Evolutionary conservation across 2,797 vertebrate genomes (phyloP).

Genomic region (Neopelma chrysocephalum): DNA sequence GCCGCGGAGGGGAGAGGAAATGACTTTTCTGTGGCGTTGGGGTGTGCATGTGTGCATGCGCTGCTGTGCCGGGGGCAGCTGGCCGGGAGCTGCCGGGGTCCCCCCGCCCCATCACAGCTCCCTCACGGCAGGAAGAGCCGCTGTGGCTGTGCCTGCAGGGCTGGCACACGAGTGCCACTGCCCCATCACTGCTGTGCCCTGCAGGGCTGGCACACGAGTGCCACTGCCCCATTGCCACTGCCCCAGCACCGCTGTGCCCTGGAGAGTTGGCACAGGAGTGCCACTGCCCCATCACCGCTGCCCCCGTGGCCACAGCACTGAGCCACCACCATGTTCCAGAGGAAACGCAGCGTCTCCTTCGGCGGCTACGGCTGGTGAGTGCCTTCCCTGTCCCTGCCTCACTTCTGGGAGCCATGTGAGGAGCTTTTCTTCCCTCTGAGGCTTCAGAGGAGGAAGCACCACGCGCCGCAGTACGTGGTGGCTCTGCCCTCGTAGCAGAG

Average conservation of each 20-base stretch:
- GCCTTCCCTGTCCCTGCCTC: neutral
- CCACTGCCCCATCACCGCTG: neutral
- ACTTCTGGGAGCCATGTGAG: fast-evolving
- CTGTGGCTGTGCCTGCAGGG: fast-evolving
- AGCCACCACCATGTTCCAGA: slow-evolving; percentile 84
- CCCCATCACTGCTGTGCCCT: no score
- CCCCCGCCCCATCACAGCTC: neutral
- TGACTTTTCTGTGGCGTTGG: neutral
- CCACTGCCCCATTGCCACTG: no score
- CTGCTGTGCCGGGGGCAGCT: neutral
- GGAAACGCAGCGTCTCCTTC: slow-evolving; percentile 93
- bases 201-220: fast-evolving
- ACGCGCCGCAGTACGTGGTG: fast-evolving
- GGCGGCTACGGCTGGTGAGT: slow-evolving; percentile 95
- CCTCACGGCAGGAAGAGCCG: neutral
- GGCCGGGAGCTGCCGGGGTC: neutral
- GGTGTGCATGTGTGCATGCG: neutral
- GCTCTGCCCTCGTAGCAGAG: neutral
- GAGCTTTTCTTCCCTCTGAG: neutral
- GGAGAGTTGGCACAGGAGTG: fast-evolving
- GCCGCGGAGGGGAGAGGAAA: slow-evolving; percentile 23
- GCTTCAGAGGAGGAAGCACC: fast-evolving
- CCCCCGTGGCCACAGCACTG: neutral
- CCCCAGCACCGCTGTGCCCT: no score
- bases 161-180: neutral